Base-by-base conservation (phyloP, 2,888 invertebrate species). In the Habrosyne pyritoides region DNA sequence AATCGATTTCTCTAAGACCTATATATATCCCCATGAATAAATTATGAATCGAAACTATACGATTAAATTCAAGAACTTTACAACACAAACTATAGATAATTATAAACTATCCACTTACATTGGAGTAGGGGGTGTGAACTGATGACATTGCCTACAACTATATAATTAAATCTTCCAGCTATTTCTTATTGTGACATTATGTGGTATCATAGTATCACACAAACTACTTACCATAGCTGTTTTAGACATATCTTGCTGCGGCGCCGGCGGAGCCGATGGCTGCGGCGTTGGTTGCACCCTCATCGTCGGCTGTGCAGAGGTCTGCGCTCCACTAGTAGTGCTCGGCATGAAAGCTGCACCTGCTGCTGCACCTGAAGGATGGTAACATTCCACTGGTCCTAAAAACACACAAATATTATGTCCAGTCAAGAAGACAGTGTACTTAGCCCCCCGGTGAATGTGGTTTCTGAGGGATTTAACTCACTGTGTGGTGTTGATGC, bases 401-500 rank as follows among this genome's bases (percentile, higher is more conserved):
- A 75, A 10, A 72, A 73, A 49, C 46, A 50, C 26, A 53, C 18
- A 18, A 6, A 24, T n/a, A 42, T 47, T 24, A 42, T 12, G n/a
- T 7, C 12, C 14, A 47, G 22, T 5, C 14, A 14, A 52, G 1
- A 18, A 24, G 3, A 24, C 14, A 14, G 10, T 47, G n/a, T 7
- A n/a, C 10, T 28, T 18, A 28, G 12, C 18, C 21, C 50, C 10
- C 10, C 22, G 26, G 18, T 10, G 26, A 49, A 49, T 14, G 26
- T 28, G 2, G 0, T n/a, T 18, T 8, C 5, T 18, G 28, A 21
- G 14, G 2, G 14, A 47, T 54, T 52, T 50, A 57, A 91, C 91
- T 92, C 79, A 92, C 90, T 88, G 74, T 91, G 91, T 81, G 91
- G 91, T 85, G 91, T 92, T 64, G 91, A 87, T 68, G 91, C 91